These are phyloP conservation scores for Lamproptera curius DNA, from an alignment of 2,888 invertebrate species.

Conservation along the genomic window DNA sequence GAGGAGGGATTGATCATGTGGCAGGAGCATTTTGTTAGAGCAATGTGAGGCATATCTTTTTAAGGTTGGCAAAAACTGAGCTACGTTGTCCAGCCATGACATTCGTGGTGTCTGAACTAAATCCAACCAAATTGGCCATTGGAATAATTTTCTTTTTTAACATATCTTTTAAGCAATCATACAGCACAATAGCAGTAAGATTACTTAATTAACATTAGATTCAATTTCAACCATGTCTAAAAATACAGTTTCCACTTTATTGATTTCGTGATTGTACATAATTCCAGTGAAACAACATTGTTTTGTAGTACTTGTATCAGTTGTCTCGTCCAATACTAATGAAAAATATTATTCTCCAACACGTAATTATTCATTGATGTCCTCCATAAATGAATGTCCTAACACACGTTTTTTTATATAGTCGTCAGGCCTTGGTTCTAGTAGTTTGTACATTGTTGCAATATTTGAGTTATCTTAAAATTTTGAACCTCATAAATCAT, in stretches of 20 bases:
- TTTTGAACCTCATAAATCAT: neutral
- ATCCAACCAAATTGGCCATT: slow-evolving; percentile 28
- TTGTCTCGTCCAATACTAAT: neutral
- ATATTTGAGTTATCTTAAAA: neutral
- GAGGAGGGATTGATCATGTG: slow-evolving; percentile 39
- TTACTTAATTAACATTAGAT: too few species aligned
- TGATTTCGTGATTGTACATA: neutral
- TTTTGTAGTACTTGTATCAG: neutral
- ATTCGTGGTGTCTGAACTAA: slow-evolving; percentile 36
- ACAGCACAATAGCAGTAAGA: neutral
- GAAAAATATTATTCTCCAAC: neutral
- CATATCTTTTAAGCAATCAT: slow-evolving; percentile 1
- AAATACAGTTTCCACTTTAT: neutral
- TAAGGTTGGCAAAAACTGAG: slow-evolving; percentile 22
- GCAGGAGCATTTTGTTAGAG: slow-evolving; percentile 39
- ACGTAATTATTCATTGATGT: neutral
- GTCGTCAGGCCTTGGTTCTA: neutral
- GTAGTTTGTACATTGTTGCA: neutral
- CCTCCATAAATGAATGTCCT: neutral
- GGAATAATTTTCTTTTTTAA: neutral
- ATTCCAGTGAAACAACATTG: slow-evolving; percentile 3
- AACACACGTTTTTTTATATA: neutral
- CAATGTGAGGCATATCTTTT: slow-evolving; percentile 31
- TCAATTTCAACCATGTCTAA: neutral
- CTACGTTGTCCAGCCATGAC: slow-evolving; percentile 28